These are phyloP conservation scores for Phoronis australis DNA, from an alignment of 2,888 invertebrate genomes.

Conservation along the genomic window DNA sequence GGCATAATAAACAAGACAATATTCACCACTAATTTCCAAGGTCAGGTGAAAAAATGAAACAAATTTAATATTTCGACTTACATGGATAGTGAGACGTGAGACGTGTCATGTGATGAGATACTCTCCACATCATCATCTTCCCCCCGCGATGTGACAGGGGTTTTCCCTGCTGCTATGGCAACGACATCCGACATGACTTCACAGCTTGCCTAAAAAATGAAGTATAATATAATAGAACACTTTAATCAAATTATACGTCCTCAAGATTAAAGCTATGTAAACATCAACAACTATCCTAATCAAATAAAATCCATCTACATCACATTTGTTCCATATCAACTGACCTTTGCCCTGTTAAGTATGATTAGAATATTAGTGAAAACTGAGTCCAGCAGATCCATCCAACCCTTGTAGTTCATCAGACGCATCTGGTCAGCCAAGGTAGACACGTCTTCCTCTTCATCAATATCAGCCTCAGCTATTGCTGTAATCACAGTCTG, in stretches of 20 bases:
- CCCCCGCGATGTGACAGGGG: slow-evolving; percentile 20
- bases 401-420: slow-evolving; percentile 66
- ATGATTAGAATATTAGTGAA: slow-evolving; percentile 65
- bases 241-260: background rate
- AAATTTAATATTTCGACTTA: too few species aligned
- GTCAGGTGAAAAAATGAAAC: too few species aligned
- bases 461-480: slow-evolving; percentile 58
- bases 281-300: too few species aligned
- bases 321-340: too few species aligned
- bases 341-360: slow-evolving; percentile 68
- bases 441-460: slow-evolving; percentile 36
- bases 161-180: slow-evolving; percentile 35
- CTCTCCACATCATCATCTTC: slow-evolving; percentile 14
- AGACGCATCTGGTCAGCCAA: slow-evolving; percentile 62
- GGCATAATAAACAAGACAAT: too few species aligned
- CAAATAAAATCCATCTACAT: too few species aligned
- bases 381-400: slow-evolving; percentile 64
- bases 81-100: too few species aligned
- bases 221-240: background rate
- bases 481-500: slow-evolving; percentile 69
- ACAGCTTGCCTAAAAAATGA: slow-evolving; percentile 33
- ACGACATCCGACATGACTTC: slow-evolving; percentile 35
- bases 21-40: too few species aligned
- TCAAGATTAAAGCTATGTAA: too few species aligned
- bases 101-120: too few species aligned